These are phyloP conservation scores for Sarcophilus harrisii DNA, from an alignment of 2,797 vertebrate genomes.

Conservation along the genomic window DNA sequence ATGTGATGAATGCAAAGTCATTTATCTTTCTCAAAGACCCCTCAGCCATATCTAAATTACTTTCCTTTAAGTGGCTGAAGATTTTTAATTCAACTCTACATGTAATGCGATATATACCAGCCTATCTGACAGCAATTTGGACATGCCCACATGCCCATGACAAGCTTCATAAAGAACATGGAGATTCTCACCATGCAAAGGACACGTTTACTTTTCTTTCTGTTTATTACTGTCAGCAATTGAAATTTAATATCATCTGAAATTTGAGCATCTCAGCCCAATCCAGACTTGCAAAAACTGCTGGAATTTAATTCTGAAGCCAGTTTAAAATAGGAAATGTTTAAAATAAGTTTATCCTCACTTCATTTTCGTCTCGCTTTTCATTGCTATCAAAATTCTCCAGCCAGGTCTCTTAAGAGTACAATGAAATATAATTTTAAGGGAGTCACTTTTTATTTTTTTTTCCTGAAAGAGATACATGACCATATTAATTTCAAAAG, in stretches of 20 bases:
- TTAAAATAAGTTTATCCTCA: slow-evolving; percentile 24
- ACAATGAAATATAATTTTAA: slow-evolving; percentile 42
- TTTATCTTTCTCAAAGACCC: slow-evolving; percentile 72
- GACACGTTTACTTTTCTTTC: slow-evolving; percentile 14
- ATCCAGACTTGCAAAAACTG: slow-evolving; percentile 13
- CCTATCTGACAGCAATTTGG: slow-evolving; percentile 58
- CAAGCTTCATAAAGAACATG: slow-evolving; percentile 42
- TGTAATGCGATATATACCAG: slow-evolving; percentile 68
- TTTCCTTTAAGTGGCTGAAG: slow-evolving; percentile 64
- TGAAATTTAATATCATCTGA: slow-evolving; percentile 65
- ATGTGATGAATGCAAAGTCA: slow-evolving; percentile 61
- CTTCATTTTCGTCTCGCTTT: background rate
- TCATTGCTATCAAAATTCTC: slow-evolving; percentile 33
- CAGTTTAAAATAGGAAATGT: slow-evolving; percentile 42
- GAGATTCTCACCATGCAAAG: slow-evolving; percentile 46
- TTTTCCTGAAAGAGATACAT: slow-evolving; percentile 27
- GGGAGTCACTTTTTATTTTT: background rate
- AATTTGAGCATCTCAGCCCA: slow-evolving; percentile 26
- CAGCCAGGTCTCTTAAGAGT: slow-evolving; percentile 3
- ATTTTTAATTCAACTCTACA: slow-evolving; percentile 72
- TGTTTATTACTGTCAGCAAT: slow-evolving; percentile 57
- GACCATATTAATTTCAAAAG: slow-evolving; percentile 20
- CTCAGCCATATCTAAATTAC: slow-evolving; percentile 66
- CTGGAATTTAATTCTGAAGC: slow-evolving; percentile 48
- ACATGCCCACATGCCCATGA: slow-evolving; percentile 32